Evolutionary conservation across 2,888 invertebrate species (phyloP).

Genomic region (Dorcus hopei): DNA sequence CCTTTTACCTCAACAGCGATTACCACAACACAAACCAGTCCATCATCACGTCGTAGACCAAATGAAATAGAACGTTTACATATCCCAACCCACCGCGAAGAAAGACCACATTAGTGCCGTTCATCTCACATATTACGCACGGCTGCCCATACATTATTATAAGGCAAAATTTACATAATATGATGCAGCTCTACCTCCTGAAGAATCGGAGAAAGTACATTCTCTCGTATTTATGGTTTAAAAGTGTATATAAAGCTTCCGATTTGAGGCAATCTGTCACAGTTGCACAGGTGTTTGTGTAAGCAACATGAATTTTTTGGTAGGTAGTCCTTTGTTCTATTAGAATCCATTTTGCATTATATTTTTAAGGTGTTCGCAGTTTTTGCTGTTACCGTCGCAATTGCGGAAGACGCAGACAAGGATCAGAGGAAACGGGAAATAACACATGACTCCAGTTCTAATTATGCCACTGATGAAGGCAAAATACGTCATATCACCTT

Average conservation of each 20-base stretch:
- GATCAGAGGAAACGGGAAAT: background rate
- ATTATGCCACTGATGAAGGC: background rate
- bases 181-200: background rate
- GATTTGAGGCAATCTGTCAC: background rate
- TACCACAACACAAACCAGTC: too few species aligned
- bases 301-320: slow-evolving; percentile 2
- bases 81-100: too few species aligned
- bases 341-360: background rate
- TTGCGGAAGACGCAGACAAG: background rate
- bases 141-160: too few species aligned
- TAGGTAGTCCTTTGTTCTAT: background rate
- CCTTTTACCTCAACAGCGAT: too few species aligned
- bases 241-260: background rate
- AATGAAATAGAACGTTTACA: too few species aligned
- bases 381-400: background rate
- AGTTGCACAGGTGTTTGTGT: background rate
- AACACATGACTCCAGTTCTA: background rate
- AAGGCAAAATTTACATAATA: too few species aligned
- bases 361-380: background rate
- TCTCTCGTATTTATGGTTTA: background rate
- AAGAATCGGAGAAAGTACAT: slow-evolving; percentile 1
- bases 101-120: too few species aligned
- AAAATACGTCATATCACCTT: slow-evolving; percentile 41
- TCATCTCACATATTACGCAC: too few species aligned
- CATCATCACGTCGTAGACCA: too few species aligned